Evolutionary conservation across 1,140 invertebrate species (phyloP).

Genomic region (Aphaenogaster rudis): DNA sequence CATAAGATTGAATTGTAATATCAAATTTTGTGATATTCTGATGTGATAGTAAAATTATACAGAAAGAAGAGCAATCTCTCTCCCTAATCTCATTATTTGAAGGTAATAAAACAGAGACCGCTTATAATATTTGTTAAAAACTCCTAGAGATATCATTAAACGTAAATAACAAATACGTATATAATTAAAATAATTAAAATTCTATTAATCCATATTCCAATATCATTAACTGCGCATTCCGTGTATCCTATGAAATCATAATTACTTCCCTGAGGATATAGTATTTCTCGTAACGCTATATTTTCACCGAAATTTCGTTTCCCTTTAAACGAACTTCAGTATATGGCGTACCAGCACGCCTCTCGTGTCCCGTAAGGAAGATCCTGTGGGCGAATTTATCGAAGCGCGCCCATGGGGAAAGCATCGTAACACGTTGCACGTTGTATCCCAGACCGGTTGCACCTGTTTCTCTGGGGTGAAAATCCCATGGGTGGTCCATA

Average conservation of each 20-base stretch:
- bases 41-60: neutral
- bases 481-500: slow-evolving; percentile 58
- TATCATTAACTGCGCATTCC: slow-evolving; percentile 9
- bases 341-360: slow-evolving; percentile 35
- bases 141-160: neutral
- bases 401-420: slow-evolving; percentile 61
- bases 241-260: neutral
- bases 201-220: slow-evolving; percentile 26
- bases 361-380: slow-evolving; percentile 58
- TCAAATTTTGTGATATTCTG: neutral
- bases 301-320: slow-evolving; percentile 45
- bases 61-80: neutral
- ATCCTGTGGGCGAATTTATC: slow-evolving; percentile 67
- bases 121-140: neutral
- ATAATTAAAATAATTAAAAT: slow-evolving; percentile 39
- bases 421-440: slow-evolving; percentile 61
- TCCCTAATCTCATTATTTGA: neutral
- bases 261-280: slow-evolving; percentile 5
- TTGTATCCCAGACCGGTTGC: slow-evolving; percentile 64
- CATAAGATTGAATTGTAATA: neutral
- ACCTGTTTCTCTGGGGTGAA: slow-evolving; percentile 60
- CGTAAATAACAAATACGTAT: neutral
- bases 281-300: neutral
- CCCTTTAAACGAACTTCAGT: slow-evolving; percentile 37
- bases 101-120: neutral